Percentiles rank a stretch among this genome's conserved stretches.
Conservation (phyloP, 2,113 vertebrate species). For the Kryptolebias marmoratus region DNA sequence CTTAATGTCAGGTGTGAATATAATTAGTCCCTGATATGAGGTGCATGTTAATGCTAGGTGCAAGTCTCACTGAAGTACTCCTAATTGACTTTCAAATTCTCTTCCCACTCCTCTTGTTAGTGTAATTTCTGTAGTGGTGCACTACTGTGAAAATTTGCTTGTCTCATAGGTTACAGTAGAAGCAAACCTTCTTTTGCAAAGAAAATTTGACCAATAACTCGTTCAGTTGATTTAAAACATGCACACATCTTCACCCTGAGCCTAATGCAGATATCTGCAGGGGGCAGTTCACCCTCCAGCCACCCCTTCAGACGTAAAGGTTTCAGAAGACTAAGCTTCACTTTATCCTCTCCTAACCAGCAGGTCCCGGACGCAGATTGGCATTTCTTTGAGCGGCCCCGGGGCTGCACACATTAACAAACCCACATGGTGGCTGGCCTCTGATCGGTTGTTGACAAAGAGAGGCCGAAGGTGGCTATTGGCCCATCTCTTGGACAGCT, state of each 20-base stretch:
- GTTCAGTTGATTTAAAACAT: constrained; percentile 32
- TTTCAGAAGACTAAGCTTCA: constrained; percentile 49
- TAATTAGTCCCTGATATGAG: constrained; percentile 22
- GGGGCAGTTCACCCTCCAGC: constrained; percentile 38
- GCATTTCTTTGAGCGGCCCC: constrained; percentile 51
- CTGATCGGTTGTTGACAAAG: constrained; percentile 58
- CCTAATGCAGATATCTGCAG: constrained; percentile 7
- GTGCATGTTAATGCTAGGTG: constrained; percentile 31
- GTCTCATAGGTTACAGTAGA: constrained; percentile 1
- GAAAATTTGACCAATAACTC: constrained; percentile 16
- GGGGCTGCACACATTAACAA: constrained; percentile 62
- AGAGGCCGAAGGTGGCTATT: constrained; percentile 49
- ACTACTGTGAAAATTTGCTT: constrained; percentile 20
- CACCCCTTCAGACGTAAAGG: constrained; percentile 52
- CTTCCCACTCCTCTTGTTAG: constrained; percentile 5
- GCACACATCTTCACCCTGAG: constrained; percentile 16
- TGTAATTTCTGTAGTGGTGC: constrained; percentile 7
- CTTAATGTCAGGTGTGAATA: constrained; percentile 43
- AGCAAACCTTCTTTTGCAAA: constrained; percentile 29
- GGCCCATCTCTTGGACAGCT: constrained; percentile 46
- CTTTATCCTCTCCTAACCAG: constrained; percentile 34
- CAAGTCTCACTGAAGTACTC: constrained; percentile 30
- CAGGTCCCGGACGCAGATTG: constrained; percentile 42
- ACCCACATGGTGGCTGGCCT: constrained; percentile 49
- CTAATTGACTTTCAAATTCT: constrained; percentile 40